Base-by-base conservation (phyloP, 2,888 invertebrate genomes). In the Drosophila neotestacea region DNA sequence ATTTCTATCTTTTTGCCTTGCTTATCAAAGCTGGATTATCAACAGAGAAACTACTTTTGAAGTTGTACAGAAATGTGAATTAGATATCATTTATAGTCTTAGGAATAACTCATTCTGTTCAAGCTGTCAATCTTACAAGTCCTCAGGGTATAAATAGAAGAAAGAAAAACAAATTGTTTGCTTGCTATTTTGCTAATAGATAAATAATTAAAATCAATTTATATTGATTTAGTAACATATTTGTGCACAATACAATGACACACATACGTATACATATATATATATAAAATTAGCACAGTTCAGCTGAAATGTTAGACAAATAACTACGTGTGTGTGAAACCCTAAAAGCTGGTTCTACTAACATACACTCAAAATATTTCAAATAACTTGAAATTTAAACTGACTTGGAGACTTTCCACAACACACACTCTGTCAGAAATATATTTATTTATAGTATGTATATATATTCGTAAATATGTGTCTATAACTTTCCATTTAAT, bases 191-290 rank as follows among this genome's bases (percentile, higher is more conserved):
- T 54, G 85, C 89, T 86, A 86, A 86, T 86, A 88, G 88, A 85
- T 72, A 85, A 86, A 86, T 86, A 86, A 86, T 86, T 86, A 88
- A 86, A 89, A 89, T 89, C 88, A 86, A 86, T 86, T 89, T 88
- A 86, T 85, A 89, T 89, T 81, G 89, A 86, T 89, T 89, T 88
- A 82, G 88, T 83, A 77, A 79, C 68, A 82, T 73, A 78, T 68
- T 66, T 77, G 72, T 55, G 59, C 59, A 70, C 80, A 85, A 66
- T 68, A 54, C 55, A 46, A 36, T 11, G 5, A 41, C 38, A 47
- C 22, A 30, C 34, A 51, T 28, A 58, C 1, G n/a, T 13, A 46
- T 4, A 13, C 7, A n/a, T 47, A 30, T n/a, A 0, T 28, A n/a
- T 48, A n/a, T 36, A 58, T 22, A 47, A 85, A 85, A 85, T 85